Percentiles rank a stretch among this genome's conserved stretches.
Conservation (phyloP, 2,797 vertebrate species). For the Delichon dasypus region DNA sequence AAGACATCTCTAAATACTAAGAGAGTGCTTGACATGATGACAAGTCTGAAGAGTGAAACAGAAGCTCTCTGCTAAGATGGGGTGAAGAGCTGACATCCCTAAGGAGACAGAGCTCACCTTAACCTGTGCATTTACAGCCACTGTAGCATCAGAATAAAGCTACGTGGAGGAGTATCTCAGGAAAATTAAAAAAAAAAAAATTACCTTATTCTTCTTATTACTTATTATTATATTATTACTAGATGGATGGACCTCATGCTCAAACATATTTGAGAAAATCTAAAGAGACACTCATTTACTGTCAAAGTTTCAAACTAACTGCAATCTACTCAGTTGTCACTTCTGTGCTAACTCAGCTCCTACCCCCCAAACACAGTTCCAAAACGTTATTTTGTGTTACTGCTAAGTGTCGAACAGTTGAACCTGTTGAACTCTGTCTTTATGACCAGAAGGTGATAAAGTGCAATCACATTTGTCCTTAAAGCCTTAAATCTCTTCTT, state of each 20-base stretch:
- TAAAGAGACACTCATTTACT: not conserved
- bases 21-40: not conserved
- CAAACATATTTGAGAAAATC: not conserved
- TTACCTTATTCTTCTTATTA: not conserved
- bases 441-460: constrained; percentile 20
- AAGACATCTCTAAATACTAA: not conserved
- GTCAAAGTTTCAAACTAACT: not conserved
- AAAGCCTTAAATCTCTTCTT: not conserved
- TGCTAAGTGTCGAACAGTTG: not conserved
- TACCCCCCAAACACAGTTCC: not conserved
- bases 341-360: not conserved
- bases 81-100: not conserved
- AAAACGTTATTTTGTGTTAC: constrained; percentile 17
- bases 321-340: not conserved
- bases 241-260: not conserved
- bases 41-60: not conserved
- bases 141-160: not conserved
- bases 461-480: not conserved
- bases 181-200: not conserved
- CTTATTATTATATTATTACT: not conserved
- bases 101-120: not conserved
- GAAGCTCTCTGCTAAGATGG: not conserved
- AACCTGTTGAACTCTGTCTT: not conserved
- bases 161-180: not conserved
- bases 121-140: not conserved